Evolutionary conservation across 2,888 invertebrate species (phyloP), one percentile per base, ranked within the genome.

Genomic region (Drosophila yooni): DNA sequence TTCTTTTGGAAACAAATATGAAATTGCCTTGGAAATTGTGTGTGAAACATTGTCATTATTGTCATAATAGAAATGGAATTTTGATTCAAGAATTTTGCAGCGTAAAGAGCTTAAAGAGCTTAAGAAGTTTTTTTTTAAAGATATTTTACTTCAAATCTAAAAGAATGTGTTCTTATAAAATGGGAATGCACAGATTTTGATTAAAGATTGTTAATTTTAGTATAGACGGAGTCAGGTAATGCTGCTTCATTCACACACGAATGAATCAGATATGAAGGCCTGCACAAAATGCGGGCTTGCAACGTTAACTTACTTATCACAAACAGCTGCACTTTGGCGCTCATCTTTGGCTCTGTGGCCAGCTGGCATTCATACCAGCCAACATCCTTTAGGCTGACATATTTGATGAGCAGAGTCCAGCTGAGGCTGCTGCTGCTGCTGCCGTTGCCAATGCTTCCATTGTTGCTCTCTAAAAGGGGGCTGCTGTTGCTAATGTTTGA

Each of bases 291-390:
- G 1, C 1, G 2, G 8, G 2, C 4, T 4, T 46, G 46, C 3
- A 31, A 46, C 18, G 36, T 4, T 2, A 25, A 89, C 88, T 85
- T 71, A 85, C 85, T 88, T 79, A 85, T 85, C 65, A 85, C 85
- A 71, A 88, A 67, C 52, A 85, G 70, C 58, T 85, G 85, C 92
- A 98, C 96, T 94, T 97, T 96, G 94, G 97, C 97, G 94, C 97
- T 97, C 96, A 97, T 97, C 94, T 98, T 98, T 85, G 98, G 98
- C 93, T 97, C 98, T 73, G 97, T 97, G 94, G 97, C 97, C 90
- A 98, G 96, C 95, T 98, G 98, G 94, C 98, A 98, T 94, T 98
- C 98, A 94, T 98, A 98, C 93, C 97, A 95, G 82, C 98, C 98
- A 78, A 96, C 97, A 94, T 98, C 98, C 80, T 96, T 95, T 78